Evolutionary conservation across 2,797 vertebrate species (phyloP), one percentile per base, ranked within the genome.

Genomic region (Periophthalmus magnuspinnatus): DNA sequence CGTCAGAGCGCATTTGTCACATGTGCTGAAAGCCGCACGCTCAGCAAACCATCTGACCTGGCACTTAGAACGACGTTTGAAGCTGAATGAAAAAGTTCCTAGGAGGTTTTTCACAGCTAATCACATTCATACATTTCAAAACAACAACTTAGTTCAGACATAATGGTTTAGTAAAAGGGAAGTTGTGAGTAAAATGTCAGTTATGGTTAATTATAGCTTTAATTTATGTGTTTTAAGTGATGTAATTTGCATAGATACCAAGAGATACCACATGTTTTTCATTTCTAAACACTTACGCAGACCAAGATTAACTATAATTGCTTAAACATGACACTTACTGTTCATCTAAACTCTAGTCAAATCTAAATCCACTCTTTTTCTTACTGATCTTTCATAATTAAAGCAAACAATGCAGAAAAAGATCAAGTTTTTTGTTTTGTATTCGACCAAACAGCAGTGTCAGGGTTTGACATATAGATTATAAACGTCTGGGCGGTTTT

Each of bases 1-100:
- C 81, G 75, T 52, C 68, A 68, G 41, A 75, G 71, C 81, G 54
- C 67, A 72, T 81, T 72, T 83, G 78, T 83, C 84, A 83, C 76
- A 61, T 22, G 24, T 63, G 14, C 3, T 45, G 21, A 69, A 45
- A 61, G 55, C 66, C 65, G 22, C 71, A 67, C 69, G 72, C 45
- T 81, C 65, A 72, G 67, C 34, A 75, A 65, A 68, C 33, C 36
- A 50, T 10, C 63, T 72, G 65, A 79, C 54, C 54, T 59, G 6
- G 8, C 5, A 66, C 60, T 22, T 52, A 67, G 45, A 70, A 76
- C 9, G 19, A 45, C 33, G 47, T 16, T 62, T 48, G 60, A 9
- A 13, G 13, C 33, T 6, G 5, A 59, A 63, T 41, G 60, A 63
- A 63, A 47, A 62, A 47, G 21, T 48, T 1, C 10, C 22, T 28